Evolutionary conservation across 2,797 vertebrate species (phyloP), one percentile per base, ranked within the genome.

Genomic region (Channallabes apus): DNA sequence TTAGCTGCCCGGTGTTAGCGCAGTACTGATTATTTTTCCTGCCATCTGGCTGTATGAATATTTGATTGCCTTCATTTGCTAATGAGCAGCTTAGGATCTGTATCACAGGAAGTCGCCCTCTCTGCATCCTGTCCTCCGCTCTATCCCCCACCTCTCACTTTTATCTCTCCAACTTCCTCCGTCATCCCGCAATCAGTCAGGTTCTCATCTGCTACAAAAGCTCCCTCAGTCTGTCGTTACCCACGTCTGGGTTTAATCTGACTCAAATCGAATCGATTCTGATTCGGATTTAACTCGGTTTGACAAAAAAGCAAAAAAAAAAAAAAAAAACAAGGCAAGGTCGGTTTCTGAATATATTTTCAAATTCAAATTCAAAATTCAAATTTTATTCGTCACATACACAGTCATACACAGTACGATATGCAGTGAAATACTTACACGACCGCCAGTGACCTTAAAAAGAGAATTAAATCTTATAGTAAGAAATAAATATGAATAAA

Each of bases 31-130:
- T 68, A 86, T 90, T 90, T 91, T 89, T 83, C 89, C 76, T 91
- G 88, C 86, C 89, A 92, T 92, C 93, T 91, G 92, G 88, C 71
- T 71, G 72, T 82, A 91, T 94, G 4, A 91, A 93, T 94, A 91
- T 94, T 94, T 93, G 87, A 94, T 94, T 93, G 82, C 81, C 91
- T 92, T 90, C 86, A 86, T 91, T 92, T 91, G 90, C 88, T 93
- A 91, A 94, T 90, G 86, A 91, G 77, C 65, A 80, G 87, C 87
- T 86, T 91, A 88, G 86, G 80, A 88, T 88, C 88, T 88, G 86
- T 90, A 86, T 91, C 91, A 86, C 83, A 83, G 88, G 86, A 86
- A 91, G 91, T 87, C 88, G 64, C 85, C 38, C 67, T 89, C 86
- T 82, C 73, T 87, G 89, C 69, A 88, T 88, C 81, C 80, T 85